A percentile compares a stretch with the other conserved stretches of the same genome.
Evolutionary conservation across 1,140 invertebrate species (phyloP).

Genomic region (Meloidogyne exigua): DNA sequence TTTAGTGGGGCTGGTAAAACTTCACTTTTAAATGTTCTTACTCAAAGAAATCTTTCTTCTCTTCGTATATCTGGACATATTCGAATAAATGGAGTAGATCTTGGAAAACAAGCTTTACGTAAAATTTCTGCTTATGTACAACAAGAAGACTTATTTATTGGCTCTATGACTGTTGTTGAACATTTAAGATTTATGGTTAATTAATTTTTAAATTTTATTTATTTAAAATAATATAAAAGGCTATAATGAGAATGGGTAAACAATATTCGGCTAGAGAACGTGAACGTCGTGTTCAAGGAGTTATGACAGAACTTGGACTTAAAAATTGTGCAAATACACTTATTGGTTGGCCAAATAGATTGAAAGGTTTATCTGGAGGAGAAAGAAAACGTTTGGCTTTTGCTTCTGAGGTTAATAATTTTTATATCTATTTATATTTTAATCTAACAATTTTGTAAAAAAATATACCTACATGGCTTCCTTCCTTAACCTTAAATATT

Average conservation of each 20-base stretch:
- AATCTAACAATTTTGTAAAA: too few relatives aligned
- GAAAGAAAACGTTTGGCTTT: conserved; percentile 91
- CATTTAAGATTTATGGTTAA: conserved; percentile 84
- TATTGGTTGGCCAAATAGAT: conserved; percentile 79
- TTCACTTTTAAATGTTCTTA: conserved; percentile 84
- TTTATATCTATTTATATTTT: too few relatives aligned
- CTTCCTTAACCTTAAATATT: too few relatives aligned
- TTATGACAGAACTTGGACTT: conserved; percentile 73
- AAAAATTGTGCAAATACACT: conserved; percentile 71
- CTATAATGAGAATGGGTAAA: conserved; percentile 78
- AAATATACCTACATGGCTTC: too few relatives aligned
- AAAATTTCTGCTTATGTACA: conserved; percentile 86
- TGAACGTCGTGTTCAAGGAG: conserved; percentile 82
- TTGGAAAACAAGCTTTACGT: conserved; percentile 52
- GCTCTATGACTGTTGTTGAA: conserved; percentile 83
- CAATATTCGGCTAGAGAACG: conserved; percentile 75
- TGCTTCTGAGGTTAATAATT: conserved; percentile 77
- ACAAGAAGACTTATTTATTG: conserved; percentile 89
- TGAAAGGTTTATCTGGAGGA: conserved; percentile 90
- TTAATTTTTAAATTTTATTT: conserved; percentile 4
- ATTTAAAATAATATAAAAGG: conserved; percentile 7
- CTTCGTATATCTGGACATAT: conserved; percentile 69
- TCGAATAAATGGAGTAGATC: conserved; percentile 56
- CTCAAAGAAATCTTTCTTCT: conserved; percentile 74
- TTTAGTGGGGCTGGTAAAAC: conserved; percentile 89